A percentile compares a stretch with the other conserved stretches of the same genome.
phyloP scores from a whole-genome alignment of 2,797 vertebrate genomes.

The Myotis myotis region DNA sequence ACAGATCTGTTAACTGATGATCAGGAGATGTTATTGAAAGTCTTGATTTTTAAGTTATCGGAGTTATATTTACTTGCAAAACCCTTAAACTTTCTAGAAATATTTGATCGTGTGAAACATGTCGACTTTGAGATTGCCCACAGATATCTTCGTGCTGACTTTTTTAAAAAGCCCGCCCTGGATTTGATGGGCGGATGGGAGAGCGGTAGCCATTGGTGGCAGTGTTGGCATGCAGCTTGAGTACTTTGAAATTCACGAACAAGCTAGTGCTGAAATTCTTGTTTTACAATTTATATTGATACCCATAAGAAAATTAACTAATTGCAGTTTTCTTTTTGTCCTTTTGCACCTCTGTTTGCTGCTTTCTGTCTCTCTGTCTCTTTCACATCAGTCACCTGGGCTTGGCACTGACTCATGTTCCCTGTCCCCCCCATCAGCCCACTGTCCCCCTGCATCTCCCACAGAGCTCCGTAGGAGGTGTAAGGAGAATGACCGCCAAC shows the following conservation, averaged over 20 bases:
- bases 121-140: slow-evolving; percentile 9
- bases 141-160: background rate
- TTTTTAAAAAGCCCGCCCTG: background rate
- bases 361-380: slow-evolving; percentile 81
- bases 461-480: slow-evolving; percentile 91
- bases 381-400: slow-evolving; percentile 86
- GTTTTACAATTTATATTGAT: slow-evolving; percentile 78
- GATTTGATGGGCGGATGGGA: slow-evolving; percentile 49
- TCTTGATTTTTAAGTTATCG: slow-evolving; percentile 54
- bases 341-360: slow-evolving; percentile 87
- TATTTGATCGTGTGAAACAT: background rate
- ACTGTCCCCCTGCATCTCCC: slow-evolving; percentile 87
- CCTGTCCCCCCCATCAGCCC: slow-evolving; percentile 86
- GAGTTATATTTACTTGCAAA: background rate
- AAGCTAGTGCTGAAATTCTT: slow-evolving; percentile 78
- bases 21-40: slow-evolving; percentile 54
- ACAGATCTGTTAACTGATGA: background rate
- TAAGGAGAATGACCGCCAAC: slow-evolving; percentile 87
- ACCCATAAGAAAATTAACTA: slow-evolving; percentile 89
- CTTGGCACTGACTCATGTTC: slow-evolving; percentile 87
- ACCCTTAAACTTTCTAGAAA: background rate
- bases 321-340: slow-evolving; percentile 94
- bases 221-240: slow-evolving; percentile 48
- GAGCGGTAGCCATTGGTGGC: background rate
- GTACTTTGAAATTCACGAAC: slow-evolving; percentile 65